Evolutionary conservation across 2,113 vertebrate species (phyloP), one percentile per base, ranked within the genome.

Genomic region (Chaenogobius annularis): DNA sequence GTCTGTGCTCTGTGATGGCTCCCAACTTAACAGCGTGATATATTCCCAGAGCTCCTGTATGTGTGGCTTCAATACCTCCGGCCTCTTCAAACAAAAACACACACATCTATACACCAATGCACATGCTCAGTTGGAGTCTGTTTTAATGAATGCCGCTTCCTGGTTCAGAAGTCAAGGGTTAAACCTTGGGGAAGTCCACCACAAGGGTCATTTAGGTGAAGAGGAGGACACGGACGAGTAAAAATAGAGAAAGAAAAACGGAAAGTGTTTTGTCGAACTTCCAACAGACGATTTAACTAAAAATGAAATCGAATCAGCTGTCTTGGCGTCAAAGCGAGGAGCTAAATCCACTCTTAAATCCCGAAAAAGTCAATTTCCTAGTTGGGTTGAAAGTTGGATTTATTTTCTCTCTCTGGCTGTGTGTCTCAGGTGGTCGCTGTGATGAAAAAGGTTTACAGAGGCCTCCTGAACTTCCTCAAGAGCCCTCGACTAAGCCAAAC

Each of bases 121-220:
- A 75, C 70, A 84, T 58, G 65, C 90, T 80, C 92, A 90, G 88
- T 80, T 67, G 90, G 88, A 89, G 54, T 85, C 89, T 78, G 81
- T 91, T 87, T 91, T 91, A 91, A 90, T 90, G 84, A 93, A 90
- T 74, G 86, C 79, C 72, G 87, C 86, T 79, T 87, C 82, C 87
- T 47, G 79, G 77, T 89, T 63, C 70, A 75, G 75, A 89, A 81
- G 80, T 88, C 75, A 88, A 81, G 89, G 91, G 90, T 92, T 91
- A 92, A 88, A 86, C 83, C 86, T 84, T 66, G 63, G 64, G 84
- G 85, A 89, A 88, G 84, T 83, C 80, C 75, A 73, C 78, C 90
- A 79, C 81, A 90, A 81, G 76, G 83, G 40, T 62, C 59, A 77
- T 85, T 89, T 85, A 56, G 59, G 52, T 56, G 59, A 75, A 72